Evolutionary conservation across 2,797 vertebrate genomes (phyloP), one percentile per base, ranked within the genome.

Genomic region (Epinephelus awoara): DNA sequence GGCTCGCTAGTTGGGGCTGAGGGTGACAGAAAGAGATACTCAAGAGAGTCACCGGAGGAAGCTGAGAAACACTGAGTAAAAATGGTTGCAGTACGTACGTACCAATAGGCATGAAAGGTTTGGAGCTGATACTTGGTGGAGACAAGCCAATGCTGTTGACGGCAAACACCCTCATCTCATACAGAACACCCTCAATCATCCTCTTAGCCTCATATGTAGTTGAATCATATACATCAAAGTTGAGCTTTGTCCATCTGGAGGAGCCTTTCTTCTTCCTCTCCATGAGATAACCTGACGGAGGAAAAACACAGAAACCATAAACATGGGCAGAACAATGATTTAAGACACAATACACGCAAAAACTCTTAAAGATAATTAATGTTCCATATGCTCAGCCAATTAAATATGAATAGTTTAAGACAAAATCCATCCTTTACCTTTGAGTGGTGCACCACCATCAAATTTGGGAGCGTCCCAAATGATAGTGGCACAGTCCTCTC

Each of bases 31-130:
- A 64, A 77, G 34, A 77, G 18, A 76, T 49, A 78, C 17, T 46
- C 56, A 64, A 27, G 65, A 79, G 50, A 82, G 58, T 59, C 42
- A 52, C 34, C 58, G 46, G 57, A 72, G 46, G 11, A 50, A 72
- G 15, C 51, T 29, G 19, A 40, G 74, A 78, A 77, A 49, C 38
- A 73, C 17, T 1, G 34, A 12, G 17, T 6, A 14, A 67, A 64
- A 18, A 52, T 4, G 27, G 40, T n/a, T 38, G 61, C 21, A 40
- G 42, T 56, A 77, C 85, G 42, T 56, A 77, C 85, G n/a, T 80
- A 98, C 97, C 97, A 0, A 98, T 97, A 3, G 97, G 97, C 97
- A 98, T 98, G 93, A 98, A 98, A 58, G 97, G 96, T 79, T 96
- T 97, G 74, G 96, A 97, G 90, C 67, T 96, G 72, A 94, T 80